phyloP scores from a whole-genome alignment of 2,113 vertebrate species.

The Macrotis lagotis region DNA sequence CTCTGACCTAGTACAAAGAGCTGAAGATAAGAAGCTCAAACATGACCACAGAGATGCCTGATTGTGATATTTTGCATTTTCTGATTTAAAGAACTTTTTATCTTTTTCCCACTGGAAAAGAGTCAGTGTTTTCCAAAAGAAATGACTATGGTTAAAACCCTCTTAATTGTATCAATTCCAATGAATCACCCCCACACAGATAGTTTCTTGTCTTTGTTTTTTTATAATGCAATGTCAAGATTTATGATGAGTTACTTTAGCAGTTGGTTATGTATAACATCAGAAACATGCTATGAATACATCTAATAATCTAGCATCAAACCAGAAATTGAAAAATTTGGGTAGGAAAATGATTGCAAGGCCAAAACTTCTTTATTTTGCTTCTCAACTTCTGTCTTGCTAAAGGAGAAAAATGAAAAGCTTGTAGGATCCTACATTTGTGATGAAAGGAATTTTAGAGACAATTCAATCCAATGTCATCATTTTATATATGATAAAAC shows the following conservation, averaged over 20 bases:
- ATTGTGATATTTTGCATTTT: slow-evolving; percentile 29
- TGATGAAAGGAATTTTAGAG: background rate
- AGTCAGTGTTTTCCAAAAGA: slow-evolving; percentile 35
- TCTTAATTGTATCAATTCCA: slow-evolving; percentile 63
- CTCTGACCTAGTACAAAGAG: slow-evolving; percentile 56
- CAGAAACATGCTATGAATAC: slow-evolving; percentile 35
- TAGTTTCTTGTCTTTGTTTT: slow-evolving; percentile 42
- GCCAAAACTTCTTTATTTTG: background rate
- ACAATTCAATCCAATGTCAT: background rate
- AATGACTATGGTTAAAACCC: slow-evolving; percentile 34
- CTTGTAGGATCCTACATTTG: background rate
- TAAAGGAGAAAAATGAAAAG: background rate
- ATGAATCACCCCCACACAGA: slow-evolving; percentile 61
- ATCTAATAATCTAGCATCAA: slow-evolving; percentile 25
- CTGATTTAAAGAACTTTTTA: slow-evolving; percentile 58
- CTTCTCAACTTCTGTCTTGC: background rate
- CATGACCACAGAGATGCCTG: slow-evolving; percentile 65
- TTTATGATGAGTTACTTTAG: slow-evolving; percentile 50
- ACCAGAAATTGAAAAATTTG: slow-evolving; percentile 22
- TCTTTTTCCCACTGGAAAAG: slow-evolving; percentile 61
- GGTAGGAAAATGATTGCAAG: slow-evolving; percentile 14
- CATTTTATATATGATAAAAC: background rate
- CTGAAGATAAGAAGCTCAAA: slow-evolving; percentile 47
- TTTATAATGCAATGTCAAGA: slow-evolving; percentile 52
- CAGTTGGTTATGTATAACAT: background rate